Evolutionary conservation across 2,888 invertebrate genomes (phyloP).

Genomic region (Tipula unca): DNA sequence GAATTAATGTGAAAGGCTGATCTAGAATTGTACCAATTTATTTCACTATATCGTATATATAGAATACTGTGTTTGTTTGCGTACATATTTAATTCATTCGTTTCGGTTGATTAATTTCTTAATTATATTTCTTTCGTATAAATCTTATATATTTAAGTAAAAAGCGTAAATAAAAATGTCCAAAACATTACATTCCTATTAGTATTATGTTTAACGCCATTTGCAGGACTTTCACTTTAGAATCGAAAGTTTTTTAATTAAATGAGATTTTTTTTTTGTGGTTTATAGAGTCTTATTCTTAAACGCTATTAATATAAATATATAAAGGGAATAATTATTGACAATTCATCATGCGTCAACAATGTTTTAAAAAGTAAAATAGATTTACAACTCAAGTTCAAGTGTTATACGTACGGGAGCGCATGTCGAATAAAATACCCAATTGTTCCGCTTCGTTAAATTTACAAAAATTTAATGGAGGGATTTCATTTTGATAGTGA

Average conservation of each 20-base stretch:
- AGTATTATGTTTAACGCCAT: background rate
- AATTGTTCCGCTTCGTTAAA: background rate
- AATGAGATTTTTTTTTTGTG: background rate
- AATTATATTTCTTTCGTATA: background rate
- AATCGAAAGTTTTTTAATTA: background rate
- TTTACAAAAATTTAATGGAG: background rate
- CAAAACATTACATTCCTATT: background rate
- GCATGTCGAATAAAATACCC: no score
- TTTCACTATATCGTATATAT: no score
- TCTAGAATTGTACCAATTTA: background rate
- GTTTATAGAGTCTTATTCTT: background rate
- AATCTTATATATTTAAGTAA: background rate
- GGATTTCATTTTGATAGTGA: background rate
- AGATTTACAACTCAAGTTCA: background rate
- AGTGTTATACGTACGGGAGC: background rate
- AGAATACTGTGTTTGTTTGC: no score
- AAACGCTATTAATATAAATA: background rate
- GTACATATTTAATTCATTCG: background rate
- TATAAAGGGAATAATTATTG: background rate
- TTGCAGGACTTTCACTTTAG: background rate
- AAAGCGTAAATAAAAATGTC: background rate
- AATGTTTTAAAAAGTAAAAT: background rate
- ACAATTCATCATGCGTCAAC: background rate
- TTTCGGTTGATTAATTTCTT: background rate
- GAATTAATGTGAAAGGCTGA: background rate